These are phyloP conservation scores for Gobiocypris rarus DNA, from an alignment of 2,113 vertebrate genomes.

Conservation along the genomic window DNA sequence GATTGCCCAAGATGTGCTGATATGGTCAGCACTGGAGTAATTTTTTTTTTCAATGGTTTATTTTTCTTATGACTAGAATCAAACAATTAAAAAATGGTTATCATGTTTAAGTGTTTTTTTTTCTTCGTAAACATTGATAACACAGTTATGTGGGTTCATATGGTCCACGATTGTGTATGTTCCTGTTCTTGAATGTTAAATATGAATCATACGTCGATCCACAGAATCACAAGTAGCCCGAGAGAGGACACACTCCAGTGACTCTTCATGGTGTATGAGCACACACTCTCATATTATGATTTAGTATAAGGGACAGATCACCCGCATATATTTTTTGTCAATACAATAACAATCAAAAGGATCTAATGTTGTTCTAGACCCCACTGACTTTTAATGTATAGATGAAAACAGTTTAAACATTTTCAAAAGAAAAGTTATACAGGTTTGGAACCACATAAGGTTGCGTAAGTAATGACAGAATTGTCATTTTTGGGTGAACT, in stretches of 20 bases:
- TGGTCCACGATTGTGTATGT: background rate
- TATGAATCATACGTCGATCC: background rate
- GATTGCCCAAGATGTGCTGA: conserved; percentile 45
- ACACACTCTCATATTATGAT: background rate
- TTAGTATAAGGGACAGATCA: background rate
- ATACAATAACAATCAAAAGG: background rate
- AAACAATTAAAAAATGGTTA: background rate
- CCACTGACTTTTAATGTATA: background rate
- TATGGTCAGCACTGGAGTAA: conserved; percentile 6
- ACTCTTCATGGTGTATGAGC: conserved; percentile 15
- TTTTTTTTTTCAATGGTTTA: conserved; percentile 48
- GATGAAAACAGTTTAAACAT: background rate
- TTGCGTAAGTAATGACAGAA: background rate
- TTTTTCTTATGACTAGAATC: background rate
- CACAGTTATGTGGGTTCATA: background rate
- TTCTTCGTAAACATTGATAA: background rate
- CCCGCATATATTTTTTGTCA: background rate
- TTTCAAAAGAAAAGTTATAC: background rate
- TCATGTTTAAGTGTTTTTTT: background rate
- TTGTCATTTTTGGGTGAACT: background rate
- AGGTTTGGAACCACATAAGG: no score
- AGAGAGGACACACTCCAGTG: conserved; percentile 27
- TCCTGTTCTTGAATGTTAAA: background rate
- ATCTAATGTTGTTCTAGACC: background rate
- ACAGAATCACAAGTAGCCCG: background rate